Evolutionary conservation across 2,113 vertebrate genomes (phyloP), one percentile per base, ranked within the genome.

Genomic region (Oophaga pumilio): DNA sequence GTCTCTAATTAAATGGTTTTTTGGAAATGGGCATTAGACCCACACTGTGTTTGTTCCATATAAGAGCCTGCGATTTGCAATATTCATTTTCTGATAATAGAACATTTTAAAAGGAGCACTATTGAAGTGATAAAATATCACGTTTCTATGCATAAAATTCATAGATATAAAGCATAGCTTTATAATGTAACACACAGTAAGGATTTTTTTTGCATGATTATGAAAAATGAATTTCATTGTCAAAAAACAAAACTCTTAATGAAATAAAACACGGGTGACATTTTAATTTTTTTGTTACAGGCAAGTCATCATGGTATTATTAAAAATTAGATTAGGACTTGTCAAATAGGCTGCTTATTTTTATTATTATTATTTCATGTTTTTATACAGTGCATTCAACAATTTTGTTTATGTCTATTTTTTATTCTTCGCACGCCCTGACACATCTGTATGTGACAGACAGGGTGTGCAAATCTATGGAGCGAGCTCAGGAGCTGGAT

Each of bases 1-100:
- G 79, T 76, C 86, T 88, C 71, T 83, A 88, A 88, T 88, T 83
- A 88, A 83, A 83, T 88, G 28, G 24, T 88, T 88, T 86, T 86
- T 73, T 76, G 52, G 56, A 76, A 88, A 84, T 88, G 43, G 81
- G 87, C 81, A 84, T 88, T 83, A 88, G 60, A 88, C 49, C 59
- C 87, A 88, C 60, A 77, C 80, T 88, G 87, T 76, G 87, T 66
- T 77, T 84, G 33, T 76, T 83, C 69, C 43, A 74, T 83, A 82
- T 87, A 76, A 87, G 79, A 87, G 33, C 57, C 60, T 87, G 50
- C 77, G 87, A 84, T 84, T 88, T 88, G 69, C 53, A 87, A 88
- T 88, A 84, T 88, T 88, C 80, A 77, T 83, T 88, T 88, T 83
- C 77, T 84, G 49, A 76, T 82, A 82, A 87, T 83, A 76, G 66